Evolutionary conservation across 2,797 vertebrate genomes (phyloP), one percentile per base, ranked within the genome.

Genomic region (Danionella dracula): DNA sequence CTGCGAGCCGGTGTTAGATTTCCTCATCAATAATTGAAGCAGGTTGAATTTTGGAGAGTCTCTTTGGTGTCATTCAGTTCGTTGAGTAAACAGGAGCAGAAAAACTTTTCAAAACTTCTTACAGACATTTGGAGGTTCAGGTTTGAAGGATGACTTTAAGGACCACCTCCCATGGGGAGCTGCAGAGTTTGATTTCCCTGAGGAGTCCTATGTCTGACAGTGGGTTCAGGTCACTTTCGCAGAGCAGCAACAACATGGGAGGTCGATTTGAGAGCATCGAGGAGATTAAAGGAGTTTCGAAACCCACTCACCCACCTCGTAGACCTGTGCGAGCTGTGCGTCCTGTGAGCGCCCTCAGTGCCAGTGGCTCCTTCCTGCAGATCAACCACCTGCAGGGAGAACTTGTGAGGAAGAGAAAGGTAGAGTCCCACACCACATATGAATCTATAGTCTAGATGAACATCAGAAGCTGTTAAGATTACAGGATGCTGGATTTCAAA

Each of bases 351-450:
- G 82, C 86, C 29, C 5, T 82, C 46, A 60, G 74, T 56, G 77
- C 74, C 31, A 74, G 50, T 0, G 79, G 85, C 1, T 75, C 80
- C 45, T 86, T 84, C 71, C 76, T 84, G 38, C 86, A 84, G 75
- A 82, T 91, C 65, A 88, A 84, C 70, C 87, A 88, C 20, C 83
- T 89, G 76, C 89, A 90, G 16, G 89, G 88, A 55, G 88, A 91
- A 74, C 83, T 90, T 72, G 83, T 90, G 61, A 76, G 66, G 19
- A 90, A 89, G 77, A 85, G 86, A 75, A 90, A 89, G 86, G 84
- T 89, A 58, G 78, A 27, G 3, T 27, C 23, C 23, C 23, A 27
- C 3, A 27, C n/a, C n/a, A n/a, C n/a, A n/a, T n/a, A n/a, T n/a
- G n/a, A n/a, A n/a, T n/a, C n/a, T n/a, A n/a, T n/a, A n/a, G n/a